These are phyloP conservation scores for Emydoidea blandingii DNA, from an alignment of 2,797 vertebrate species.

Conservation along the genomic window DNA sequence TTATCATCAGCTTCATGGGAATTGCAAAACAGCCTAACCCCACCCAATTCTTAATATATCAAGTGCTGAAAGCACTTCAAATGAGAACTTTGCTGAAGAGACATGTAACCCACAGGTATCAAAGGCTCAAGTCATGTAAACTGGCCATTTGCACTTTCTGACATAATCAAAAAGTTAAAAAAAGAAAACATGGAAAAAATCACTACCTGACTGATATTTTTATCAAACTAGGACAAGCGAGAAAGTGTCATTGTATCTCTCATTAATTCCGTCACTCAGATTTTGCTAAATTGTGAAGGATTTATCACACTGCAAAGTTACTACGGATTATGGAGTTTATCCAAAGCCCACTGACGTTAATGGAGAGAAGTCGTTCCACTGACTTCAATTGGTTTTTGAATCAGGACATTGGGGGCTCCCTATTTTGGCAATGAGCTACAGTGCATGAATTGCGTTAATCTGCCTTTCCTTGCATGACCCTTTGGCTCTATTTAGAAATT, in stretches of 20 bases:
- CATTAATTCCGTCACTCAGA: neutral
- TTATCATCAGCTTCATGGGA: constrained; percentile 74
- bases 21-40: constrained; percentile 48
- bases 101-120: constrained; percentile 39
- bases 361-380: neutral
- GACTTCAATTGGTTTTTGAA: neutral
- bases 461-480: neutral
- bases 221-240: neutral
- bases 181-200: neutral
- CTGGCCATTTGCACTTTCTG: constrained; percentile 49
- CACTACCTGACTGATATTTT: neutral
- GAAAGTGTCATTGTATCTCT: neutral
- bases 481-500: neutral
- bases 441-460: neutral
- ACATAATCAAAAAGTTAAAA: constrained; percentile 18
- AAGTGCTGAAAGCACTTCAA: constrained; percentile 67
- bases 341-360: neutral
- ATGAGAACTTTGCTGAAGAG: constrained; percentile 64
- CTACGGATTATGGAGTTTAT: neutral
- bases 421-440: neutral
- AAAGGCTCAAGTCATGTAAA: constrained; percentile 36
- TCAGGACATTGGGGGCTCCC: neutral
- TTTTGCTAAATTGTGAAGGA: neutral
- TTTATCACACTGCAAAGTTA: neutral
- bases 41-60: constrained; percentile 76